A percentile compares a stretch with the other conserved stretches of the same genome.
These are phyloP conservation scores for Typhlichthys subterraneus DNA, from an alignment of 2,797 vertebrate genomes.

Conservation along the genomic window DNA sequence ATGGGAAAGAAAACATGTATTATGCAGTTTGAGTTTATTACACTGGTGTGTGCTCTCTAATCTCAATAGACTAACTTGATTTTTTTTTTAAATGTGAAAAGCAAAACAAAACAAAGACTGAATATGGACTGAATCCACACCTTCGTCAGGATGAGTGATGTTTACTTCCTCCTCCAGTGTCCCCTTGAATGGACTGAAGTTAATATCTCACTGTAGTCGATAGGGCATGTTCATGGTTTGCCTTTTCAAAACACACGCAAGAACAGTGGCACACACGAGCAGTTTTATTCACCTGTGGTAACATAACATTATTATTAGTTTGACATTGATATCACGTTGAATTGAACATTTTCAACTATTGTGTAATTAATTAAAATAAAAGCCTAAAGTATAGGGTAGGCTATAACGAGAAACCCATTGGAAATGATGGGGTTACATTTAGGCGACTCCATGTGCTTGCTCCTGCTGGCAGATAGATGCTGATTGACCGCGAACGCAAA, in stretches of 20 bases:
- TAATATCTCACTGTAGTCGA: conserved; percentile 41
- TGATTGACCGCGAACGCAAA: no score
- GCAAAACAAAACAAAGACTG: no score
- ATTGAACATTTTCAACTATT: neutral
- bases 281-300: no score
- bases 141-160: conserved; percentile 35
- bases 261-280: conserved; percentile 4
- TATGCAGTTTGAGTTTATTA: neutral
- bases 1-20: neutral
- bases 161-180: conserved; percentile 38
- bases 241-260: conserved; percentile 24
- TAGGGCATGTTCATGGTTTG: conserved; percentile 34
- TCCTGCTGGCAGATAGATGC: neutral
- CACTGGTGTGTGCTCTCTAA: neutral
- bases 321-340: neutral
- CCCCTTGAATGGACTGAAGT: conserved; percentile 24
- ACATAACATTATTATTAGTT: neutral
- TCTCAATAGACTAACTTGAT: neutral
- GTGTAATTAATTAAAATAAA: neutral
- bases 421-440: neutral
- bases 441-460: neutral
- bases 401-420: neutral
- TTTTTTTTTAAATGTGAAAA: no score
- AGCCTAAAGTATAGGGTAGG: neutral
- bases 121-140: conserved; percentile 21